Percentiles rank a stretch among this genome's conserved stretches.
phyloP scores from a whole-genome alignment of 2,888 invertebrate species.

The Hoplodrina blanda region DNA sequence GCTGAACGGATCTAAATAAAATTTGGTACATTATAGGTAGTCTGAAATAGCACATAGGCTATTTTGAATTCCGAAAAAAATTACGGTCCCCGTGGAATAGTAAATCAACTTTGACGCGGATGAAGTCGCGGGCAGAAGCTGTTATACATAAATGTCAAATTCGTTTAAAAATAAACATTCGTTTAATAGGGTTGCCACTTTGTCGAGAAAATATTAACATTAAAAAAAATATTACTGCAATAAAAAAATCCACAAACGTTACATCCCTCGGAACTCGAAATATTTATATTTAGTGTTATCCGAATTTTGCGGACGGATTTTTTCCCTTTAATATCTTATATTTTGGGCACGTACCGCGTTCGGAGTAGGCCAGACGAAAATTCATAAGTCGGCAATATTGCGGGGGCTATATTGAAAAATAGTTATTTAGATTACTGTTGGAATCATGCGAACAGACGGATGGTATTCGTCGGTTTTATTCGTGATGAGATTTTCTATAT shows the following conservation, averaged over 20 bases:
- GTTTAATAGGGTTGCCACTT: background rate
- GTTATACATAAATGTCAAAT: too few relatives aligned
- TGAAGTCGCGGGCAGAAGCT: too few relatives aligned
- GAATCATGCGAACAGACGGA: conserved; percentile 66
- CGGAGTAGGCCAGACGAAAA: conserved; percentile 79
- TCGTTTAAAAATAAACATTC: background rate
- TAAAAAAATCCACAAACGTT: conserved; percentile 38
- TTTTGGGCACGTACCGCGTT: conserved; percentile 80
- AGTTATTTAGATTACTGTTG: conserved; percentile 83
- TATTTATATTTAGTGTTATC: conserved; percentile 76
- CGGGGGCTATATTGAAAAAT: conserved; percentile 85
- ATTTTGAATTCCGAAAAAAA: too few relatives aligned
- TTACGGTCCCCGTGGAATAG: too few relatives aligned
- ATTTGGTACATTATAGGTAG: too few relatives aligned
- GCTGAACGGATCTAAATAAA: too few relatives aligned
- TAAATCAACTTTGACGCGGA: too few relatives aligned
- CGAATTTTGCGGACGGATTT: conserved; percentile 66
- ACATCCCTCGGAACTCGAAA: conserved; percentile 64
- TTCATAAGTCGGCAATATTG: conserved; percentile 83
- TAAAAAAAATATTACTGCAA: conserved; percentile 5
- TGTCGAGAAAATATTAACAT: background rate
- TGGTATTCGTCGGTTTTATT: conserved; percentile 61
- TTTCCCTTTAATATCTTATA: conserved; percentile 74
- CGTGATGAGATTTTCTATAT: conserved; percentile 54
- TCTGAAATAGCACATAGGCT: too few relatives aligned